Evolutionary conservation across 2,113 vertebrate species (phyloP).

Genomic region (Xenopus borealis): DNA sequence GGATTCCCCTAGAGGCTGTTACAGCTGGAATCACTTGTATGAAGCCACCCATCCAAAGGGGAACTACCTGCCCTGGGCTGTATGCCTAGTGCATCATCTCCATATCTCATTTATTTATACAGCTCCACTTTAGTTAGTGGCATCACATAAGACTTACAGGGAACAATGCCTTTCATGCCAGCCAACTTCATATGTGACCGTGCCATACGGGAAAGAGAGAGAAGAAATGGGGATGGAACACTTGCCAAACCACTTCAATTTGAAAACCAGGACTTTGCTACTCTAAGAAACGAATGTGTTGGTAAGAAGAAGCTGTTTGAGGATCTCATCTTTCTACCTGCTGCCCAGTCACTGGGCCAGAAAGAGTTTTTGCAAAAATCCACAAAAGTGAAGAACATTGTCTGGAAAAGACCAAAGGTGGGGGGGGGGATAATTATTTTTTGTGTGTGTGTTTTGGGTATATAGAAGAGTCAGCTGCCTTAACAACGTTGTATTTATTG

Average conservation of each 20-base stretch:
- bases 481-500: too few relatives aligned
- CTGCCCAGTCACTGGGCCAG: constrained; percentile 77
- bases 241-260: constrained; percentile 75
- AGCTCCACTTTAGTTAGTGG: constrained; percentile 8
- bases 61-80: constrained; percentile 64
- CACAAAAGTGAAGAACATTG: constrained; percentile 82
- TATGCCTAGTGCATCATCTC: constrained; percentile 60
- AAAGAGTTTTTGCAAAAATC: constrained; percentile 82
- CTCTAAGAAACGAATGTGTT: constrained; percentile 63
- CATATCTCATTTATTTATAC: constrained; percentile 47
- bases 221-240: constrained; percentile 76
- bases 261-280: constrained; percentile 72
- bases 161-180: constrained; percentile 66
- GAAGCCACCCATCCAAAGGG: constrained; percentile 48
- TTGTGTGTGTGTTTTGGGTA: too few relatives aligned
- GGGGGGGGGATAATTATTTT: constrained; percentile 53
- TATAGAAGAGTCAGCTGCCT: too few relatives aligned
- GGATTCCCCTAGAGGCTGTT: neutral
- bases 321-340: constrained; percentile 74
- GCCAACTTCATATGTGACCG: constrained; percentile 78
- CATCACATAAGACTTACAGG: constrained; percentile 40
- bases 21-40: neutral
- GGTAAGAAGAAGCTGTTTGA: constrained; percentile 76
- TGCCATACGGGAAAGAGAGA: constrained; percentile 72
- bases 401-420: constrained; percentile 88